Evolutionary conservation across 1,140 invertebrate species (phyloP), one percentile per base, ranked within the genome.

Genomic region (Zaprionus taronus): DNA sequence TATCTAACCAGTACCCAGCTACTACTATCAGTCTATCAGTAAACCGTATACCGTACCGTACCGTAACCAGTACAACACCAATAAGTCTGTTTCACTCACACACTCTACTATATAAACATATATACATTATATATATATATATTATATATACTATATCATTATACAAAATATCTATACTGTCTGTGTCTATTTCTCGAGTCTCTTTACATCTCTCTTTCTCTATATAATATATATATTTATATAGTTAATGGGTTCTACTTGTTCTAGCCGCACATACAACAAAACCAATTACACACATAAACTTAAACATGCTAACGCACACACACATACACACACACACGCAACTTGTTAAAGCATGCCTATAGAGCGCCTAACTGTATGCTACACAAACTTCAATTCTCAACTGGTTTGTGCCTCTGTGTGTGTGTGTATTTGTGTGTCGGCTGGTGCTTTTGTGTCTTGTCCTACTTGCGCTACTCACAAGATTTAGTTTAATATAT

Each of bases 401-500:
- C 71, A 73, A 61, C 64, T 17, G 49, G 26, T 72, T 15, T 72
- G 31, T 17, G 20, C 12, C 9, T n/a, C 15, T 22, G 47, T 51
- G 57, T 36, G 36, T 65, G 34, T 57, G 57, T 47, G 22, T 61
- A 20, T 76, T 44, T 36, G 38, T 62, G 58, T 20, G 12, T 47
- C 17, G 36, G 57, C 44, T 58, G 65, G 47, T 61, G 64, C 65
- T 78, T 78, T 68, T 80, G 53, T 66, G 83, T 68, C 44, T 70
- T 76, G 65, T 78, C 65, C 65, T 51, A 51, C 47, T 75, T 75
- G 65, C 72, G 76, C 70, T 74, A 55, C 63, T 77, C 62, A 67
- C 69, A 72, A 61, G 17, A 60, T 58, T 56, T 56, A 72, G 17
- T 60, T 60, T 28, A 69, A 57, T 47, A 57, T 57, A 53, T 51